phyloP scores from a whole-genome alignment of 2,113 vertebrate genomes.

The Vulpes ferrilata region DNA sequence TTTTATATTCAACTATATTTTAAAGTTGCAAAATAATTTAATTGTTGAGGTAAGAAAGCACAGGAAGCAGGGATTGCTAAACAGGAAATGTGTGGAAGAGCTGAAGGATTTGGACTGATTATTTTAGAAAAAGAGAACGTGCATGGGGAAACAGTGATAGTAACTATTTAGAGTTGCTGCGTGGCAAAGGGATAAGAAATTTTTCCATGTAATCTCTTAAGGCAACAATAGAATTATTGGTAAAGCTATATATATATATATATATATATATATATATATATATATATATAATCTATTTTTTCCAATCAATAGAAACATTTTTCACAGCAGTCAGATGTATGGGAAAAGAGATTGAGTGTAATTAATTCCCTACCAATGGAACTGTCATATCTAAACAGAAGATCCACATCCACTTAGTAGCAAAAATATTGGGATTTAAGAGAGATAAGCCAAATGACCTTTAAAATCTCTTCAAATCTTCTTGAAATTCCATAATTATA shows the following conservation, averaged over 20 bases:
- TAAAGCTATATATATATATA: not conserved
- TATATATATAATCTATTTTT: not conserved
- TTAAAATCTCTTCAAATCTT: not conserved
- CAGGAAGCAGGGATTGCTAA: not conserved
- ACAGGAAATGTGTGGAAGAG: not conserved
- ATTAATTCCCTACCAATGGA: not conserved
- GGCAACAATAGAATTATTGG: not conserved
- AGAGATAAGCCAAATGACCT: constrained; percentile 34
- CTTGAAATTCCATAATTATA: constrained; percentile 33
- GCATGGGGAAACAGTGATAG: not conserved
- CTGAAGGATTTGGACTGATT: not conserved
- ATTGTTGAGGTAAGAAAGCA: not conserved
- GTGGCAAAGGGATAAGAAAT: not conserved
- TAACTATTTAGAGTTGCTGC: not conserved
- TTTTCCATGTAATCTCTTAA: not conserved
- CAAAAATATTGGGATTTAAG: constrained; percentile 4
- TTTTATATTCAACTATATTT: not conserved
- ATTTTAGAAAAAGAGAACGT: not conserved
- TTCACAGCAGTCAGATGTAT: not conserved
- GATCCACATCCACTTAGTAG: not conserved
- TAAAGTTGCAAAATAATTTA: not conserved
- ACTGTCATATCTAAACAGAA: not conserved
- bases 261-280: not conserved
- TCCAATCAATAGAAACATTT: constrained; percentile 4
- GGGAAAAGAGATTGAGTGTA: not conserved